These are phyloP conservation scores for Chaetops frenatus DNA, from an alignment of 2,113 vertebrate genomes.

Conservation along the genomic window DNA sequence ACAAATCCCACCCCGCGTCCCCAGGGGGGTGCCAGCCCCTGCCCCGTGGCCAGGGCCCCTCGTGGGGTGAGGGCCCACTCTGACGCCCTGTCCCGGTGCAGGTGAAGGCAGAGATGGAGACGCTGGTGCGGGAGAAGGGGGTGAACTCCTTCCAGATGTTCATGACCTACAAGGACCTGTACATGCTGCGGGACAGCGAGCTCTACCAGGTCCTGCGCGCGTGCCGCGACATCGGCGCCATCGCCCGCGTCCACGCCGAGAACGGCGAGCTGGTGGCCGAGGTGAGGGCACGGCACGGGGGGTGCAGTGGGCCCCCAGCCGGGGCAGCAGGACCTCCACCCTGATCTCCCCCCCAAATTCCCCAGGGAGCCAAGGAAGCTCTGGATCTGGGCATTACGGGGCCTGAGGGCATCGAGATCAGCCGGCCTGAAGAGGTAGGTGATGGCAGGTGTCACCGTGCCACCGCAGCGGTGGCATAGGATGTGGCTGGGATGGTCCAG, in stretches of 20 bases:
- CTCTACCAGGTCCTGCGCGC: slow-evolving; percentile 90
- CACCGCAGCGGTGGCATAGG: accelerated
- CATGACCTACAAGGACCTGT: slow-evolving; percentile 95
- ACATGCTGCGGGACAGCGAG: slow-evolving; percentile 94
- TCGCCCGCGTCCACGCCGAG: slow-evolving; percentile 91
- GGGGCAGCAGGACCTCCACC: not conserved
- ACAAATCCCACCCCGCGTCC: accelerated
- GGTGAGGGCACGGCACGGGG: slow-evolving; percentile 48
- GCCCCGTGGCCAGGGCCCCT: not conserved
- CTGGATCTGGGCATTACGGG: slow-evolving; percentile 93
- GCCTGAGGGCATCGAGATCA: slow-evolving; percentile 95
- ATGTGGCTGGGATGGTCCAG: accelerated
- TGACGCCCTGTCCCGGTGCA: not conserved
- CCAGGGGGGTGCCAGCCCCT: not conserved
- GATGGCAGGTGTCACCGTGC: accelerated
- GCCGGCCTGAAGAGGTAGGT: slow-evolving; percentile 90
- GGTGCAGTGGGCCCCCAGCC: accelerated
- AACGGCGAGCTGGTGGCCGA: slow-evolving; percentile 95
- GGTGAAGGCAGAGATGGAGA: slow-evolving; percentile 94
- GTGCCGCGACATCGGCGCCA: slow-evolving; percentile 89
- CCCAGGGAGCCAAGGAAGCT: slow-evolving; percentile 88
- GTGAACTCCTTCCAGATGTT: slow-evolving; percentile 98
- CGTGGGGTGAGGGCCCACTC: accelerated
- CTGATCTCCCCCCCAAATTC: not conserved
- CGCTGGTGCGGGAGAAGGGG: slow-evolving; percentile 88